Evolutionary conservation across 2,797 vertebrate species (phyloP), one percentile per base, ranked within the genome.

Genomic region (Phrynocephalus guinanensis): DNA sequence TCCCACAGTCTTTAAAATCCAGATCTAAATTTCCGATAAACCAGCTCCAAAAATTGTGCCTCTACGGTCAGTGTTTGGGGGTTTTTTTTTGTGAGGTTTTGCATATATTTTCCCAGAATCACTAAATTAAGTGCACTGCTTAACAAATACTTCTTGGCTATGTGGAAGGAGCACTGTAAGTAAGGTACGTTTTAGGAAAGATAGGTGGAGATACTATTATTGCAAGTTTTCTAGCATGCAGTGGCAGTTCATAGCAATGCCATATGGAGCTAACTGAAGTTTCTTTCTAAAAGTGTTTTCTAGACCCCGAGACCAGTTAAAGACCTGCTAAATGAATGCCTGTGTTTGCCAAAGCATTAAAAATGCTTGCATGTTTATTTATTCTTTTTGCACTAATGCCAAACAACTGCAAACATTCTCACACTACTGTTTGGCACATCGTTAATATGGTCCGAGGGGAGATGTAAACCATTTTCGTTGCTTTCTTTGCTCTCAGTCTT

Each of bases 101-200:
- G 89, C 94, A 92, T 92, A 92, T 92, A 90, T 91, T 93, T 90
- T 89, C 70, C 38, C 86, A 83, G 22, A 87, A 79, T 20, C 8
- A 60, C 28, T 26, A 30, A 68, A 78, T 88, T 90, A 88, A 33
- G 87, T 88, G 30, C 3, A n/a, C n/a, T 71, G 76, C 75, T 92
- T 70, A 89, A 84, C 82, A 90, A 89, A 77, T 71, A 24, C 52
- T 83, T 90, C 67, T 81, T 79, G 63, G 16, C 60, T 77, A 38
- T 33, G 30, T 80, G 4, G 3, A 50, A 50, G 15, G 15, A 77
- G 13, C 11, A 20, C 48, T 72, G 20, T 84, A n/a, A n/a, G 30
- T 73, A 13, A 30, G 60, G 24, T 15, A 60, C 8, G 5, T 38
- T 79, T 70, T 72, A 66, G 44, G 71, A 38, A 83, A 30, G 24